These are phyloP conservation scores for Rutpela maculata DNA, from an alignment of 2,888 invertebrate species.

Conservation along the genomic window DNA sequence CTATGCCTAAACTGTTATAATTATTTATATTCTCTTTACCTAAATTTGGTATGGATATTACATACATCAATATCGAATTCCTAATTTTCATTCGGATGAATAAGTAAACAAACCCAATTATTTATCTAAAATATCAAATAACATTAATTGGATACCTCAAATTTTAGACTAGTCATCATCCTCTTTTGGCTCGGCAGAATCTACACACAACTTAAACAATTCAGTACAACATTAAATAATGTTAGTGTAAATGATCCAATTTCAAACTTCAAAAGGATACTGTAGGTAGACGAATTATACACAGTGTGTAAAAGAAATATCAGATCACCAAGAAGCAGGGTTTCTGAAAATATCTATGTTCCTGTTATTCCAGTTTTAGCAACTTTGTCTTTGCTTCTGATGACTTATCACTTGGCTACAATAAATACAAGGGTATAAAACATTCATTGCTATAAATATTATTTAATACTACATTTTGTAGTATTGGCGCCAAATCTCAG, in stretches of 20 bases:
- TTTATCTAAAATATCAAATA: background rate
- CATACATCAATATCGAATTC: background rate
- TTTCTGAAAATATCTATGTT: no score
- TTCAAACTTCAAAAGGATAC: background rate
- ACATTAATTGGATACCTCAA: background rate
- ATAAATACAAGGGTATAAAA: no score
- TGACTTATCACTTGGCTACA: no score
- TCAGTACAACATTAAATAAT: background rate
- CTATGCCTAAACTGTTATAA: background rate
- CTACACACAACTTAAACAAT: background rate
- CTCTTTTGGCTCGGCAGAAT: background rate
- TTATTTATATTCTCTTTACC: background rate
- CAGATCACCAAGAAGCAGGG: no score
- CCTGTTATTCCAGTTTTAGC: no score
- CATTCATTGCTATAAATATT: no score
- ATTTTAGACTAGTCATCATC: background rate
- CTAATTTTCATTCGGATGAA: background rate
- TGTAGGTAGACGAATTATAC: no score
- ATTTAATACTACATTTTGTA: no score
- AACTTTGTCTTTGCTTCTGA: no score
- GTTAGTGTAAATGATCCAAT: background rate
- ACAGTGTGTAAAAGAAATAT: no score
- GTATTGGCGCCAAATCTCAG: no score
- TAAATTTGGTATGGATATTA: background rate
- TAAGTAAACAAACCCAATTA: background rate